Conservation (phyloP, 2,113 vertebrate species). For the Probosciger aterrimus region DNA sequence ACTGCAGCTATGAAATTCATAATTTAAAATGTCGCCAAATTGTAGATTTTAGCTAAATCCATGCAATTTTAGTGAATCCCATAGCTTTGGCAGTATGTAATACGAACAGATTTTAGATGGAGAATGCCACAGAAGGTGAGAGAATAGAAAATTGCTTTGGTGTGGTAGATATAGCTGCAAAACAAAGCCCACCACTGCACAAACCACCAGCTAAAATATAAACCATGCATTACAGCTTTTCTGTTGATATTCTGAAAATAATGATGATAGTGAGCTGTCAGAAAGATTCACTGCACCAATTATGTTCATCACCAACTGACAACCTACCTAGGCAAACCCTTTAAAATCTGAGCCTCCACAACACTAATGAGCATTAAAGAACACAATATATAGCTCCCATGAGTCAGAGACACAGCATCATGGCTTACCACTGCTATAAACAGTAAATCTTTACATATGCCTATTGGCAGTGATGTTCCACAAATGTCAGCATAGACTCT, state of each 20-base stretch:
- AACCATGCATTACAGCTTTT: constrained; percentile 42
- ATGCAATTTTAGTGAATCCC: background rate
- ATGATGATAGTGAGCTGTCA: constrained; percentile 49
- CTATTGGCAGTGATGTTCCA: constrained; percentile 22
- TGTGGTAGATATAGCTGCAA: background rate
- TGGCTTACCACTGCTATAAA: constrained; percentile 36
- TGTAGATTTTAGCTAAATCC: background rate
- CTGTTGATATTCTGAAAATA: constrained; percentile 45
- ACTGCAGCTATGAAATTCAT: background rate
- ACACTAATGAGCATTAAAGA: constrained; percentile 44
- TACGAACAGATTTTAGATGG: background rate
- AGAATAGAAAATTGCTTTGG: constrained; percentile 36
- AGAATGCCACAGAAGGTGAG: constrained; percentile 24
- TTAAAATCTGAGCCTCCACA: constrained; percentile 17
- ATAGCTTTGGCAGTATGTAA: background rate
- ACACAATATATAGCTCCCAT: constrained; percentile 18
- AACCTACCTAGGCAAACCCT: constrained; percentile 37
- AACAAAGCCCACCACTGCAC: constrained; percentile 15
- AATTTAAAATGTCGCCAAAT: background rate
- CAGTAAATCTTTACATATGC: constrained; percentile 56
- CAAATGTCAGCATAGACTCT: constrained; percentile 29
- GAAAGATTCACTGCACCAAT: constrained; percentile 52
- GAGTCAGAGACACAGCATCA: constrained; percentile 17
- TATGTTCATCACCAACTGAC: constrained; percentile 15
- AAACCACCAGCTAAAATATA: constrained; percentile 16